phyloP scores from a whole-genome alignment of 2,888 invertebrate species.

The Carpatolechia fugitivella region DNA sequence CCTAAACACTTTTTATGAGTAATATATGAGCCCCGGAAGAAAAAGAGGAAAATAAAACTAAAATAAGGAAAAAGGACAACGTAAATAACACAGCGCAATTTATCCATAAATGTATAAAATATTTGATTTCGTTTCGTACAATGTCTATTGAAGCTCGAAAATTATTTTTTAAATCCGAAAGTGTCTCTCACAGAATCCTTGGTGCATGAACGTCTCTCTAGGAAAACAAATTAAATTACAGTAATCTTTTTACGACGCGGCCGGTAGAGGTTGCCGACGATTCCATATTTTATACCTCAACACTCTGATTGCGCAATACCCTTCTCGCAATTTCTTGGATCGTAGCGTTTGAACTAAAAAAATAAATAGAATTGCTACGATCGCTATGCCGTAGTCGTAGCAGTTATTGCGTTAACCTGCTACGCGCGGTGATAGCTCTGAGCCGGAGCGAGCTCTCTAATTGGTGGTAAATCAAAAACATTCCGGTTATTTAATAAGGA shows the following conservation, averaged over 20 bases:
- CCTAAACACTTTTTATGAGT: slow-evolving; percentile 2
- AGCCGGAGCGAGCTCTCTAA: background rate
- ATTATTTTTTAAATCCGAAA: no score
- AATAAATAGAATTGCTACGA: no score
- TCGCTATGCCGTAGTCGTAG: no score
- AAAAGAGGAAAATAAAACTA: no score
- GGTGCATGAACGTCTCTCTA: background rate
- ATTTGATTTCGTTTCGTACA: no score
- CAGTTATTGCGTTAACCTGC: background rate
- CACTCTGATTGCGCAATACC: background rate
- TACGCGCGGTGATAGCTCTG: background rate
- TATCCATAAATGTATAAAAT: no score
- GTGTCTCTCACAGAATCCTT: background rate
- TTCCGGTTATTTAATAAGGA: slow-evolving; percentile 2
- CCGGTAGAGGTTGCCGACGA: background rate
- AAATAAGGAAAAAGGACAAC: no score
- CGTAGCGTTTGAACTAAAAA: no score
- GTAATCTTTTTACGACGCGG: background rate
- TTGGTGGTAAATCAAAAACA: slow-evolving; percentile 8
- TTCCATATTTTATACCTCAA: background rate
- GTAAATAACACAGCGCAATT: no score
- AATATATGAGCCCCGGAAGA: background rate
- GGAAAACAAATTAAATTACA: background rate
- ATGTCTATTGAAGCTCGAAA: no score
- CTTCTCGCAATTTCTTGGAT: no score